These are phyloP conservation scores for Eptesicus fuscus DNA, from an alignment of 2,113 vertebrate genomes.

Conservation along the genomic window DNA sequence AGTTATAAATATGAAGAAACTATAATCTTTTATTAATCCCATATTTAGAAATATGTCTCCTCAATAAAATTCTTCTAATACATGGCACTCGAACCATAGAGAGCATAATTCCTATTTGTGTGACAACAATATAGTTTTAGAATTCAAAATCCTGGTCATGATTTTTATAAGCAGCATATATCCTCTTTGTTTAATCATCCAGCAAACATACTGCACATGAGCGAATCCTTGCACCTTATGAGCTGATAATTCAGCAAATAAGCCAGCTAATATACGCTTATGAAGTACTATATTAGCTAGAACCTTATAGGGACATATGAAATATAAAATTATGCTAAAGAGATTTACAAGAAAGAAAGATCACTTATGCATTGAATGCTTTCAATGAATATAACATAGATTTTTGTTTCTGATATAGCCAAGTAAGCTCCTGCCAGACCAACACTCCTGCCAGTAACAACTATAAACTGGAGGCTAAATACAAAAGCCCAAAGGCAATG, in stretches of 20 bases:
- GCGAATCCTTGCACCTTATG: neutral
- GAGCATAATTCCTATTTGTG: neutral
- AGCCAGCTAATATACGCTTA: neutral
- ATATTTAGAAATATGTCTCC: neutral
- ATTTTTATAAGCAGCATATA: neutral
- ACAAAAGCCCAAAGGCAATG: neutral
- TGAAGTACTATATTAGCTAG: neutral
- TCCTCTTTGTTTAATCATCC: neutral
- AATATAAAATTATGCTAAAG: neutral
- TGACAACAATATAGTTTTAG: neutral
- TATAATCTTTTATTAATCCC: neutral
- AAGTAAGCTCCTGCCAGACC: neutral
- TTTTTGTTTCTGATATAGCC: neutral
- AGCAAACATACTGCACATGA: neutral
- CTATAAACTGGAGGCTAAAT: neutral
- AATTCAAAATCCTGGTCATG: neutral
- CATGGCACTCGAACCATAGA: neutral
- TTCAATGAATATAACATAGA: neutral
- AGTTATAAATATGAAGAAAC: neutral
- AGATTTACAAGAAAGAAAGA: neutral
- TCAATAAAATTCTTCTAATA: neutral
- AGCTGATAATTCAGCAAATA: neutral
- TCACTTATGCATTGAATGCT: neutral
- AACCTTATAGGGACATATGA: neutral
- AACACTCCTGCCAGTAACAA: neutral